Evolutionary conservation across 2,888 invertebrate species (phyloP).

Genomic region (Acrobasis suavella): DNA sequence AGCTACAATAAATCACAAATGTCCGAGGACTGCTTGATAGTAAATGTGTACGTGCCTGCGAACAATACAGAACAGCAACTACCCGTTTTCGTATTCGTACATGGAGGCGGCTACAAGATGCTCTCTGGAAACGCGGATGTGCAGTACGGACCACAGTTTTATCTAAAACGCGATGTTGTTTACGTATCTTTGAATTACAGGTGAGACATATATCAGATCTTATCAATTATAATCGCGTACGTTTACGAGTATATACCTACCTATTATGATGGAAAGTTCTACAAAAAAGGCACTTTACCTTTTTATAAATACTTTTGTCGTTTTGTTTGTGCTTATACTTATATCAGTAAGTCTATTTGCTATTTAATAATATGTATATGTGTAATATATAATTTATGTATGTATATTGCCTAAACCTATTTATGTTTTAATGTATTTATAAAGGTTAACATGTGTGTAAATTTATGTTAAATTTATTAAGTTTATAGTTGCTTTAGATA

Average conservation of each 20-base stretch:
- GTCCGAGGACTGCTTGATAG: slow-evolving; percentile 43
- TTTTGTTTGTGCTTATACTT: no score
- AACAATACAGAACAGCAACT: slow-evolving; percentile 25
- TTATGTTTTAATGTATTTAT: no score
- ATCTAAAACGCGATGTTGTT: slow-evolving; percentile 48
- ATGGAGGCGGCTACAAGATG: slow-evolving; percentile 46
- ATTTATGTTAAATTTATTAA: no score
- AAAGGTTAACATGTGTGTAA: no score
- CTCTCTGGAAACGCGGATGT: slow-evolving; percentile 39
- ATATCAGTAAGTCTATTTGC: no score
- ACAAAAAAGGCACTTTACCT: no score
- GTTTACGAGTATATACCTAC: neutral
- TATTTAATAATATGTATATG: no score
- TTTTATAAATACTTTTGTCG: no score
- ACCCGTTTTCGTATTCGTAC: slow-evolving; percentile 49
- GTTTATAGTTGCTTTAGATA: no score
- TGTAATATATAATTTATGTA: no score
- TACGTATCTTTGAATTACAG: slow-evolving; percentile 56
- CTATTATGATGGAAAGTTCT: neutral
- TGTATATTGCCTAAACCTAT: no score
- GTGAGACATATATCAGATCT: slow-evolving; percentile 30
- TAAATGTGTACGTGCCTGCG: slow-evolving; percentile 42
- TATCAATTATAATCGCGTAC: neutral
- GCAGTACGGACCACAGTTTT: slow-evolving; percentile 45
- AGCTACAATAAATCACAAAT: slow-evolving; percentile 32